Evolutionary conservation across 2,797 vertebrate genomes (phyloP).

Genomic region (Periparus ater): DNA sequence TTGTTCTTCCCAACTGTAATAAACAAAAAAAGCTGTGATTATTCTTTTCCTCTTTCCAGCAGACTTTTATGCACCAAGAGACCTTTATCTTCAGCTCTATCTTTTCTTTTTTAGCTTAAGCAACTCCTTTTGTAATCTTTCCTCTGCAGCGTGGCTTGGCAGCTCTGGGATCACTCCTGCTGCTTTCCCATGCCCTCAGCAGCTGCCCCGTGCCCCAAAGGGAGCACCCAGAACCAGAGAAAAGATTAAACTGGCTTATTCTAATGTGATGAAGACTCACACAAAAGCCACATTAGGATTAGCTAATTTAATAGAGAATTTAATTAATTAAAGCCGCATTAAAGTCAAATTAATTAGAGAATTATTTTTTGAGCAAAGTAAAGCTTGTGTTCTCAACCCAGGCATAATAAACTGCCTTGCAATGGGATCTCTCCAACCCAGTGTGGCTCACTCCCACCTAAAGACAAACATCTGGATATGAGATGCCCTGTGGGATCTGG

Average conservation of each 20-base stretch:
- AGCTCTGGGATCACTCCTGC: background rate
- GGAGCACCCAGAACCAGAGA: background rate
- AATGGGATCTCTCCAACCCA: background rate
- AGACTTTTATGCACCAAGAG: background rate
- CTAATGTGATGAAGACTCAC: background rate
- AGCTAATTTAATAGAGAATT: background rate
- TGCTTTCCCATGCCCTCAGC: background rate
- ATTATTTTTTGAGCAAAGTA: background rate
- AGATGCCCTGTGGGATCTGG: background rate
- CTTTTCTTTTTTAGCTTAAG: background rate
- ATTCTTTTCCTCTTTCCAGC: background rate
- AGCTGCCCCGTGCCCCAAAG: background rate
- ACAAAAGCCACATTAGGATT: background rate
- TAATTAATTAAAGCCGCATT: background rate
- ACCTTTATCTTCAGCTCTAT: background rate
- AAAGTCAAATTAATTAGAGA: background rate
- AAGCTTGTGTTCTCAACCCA: background rate
- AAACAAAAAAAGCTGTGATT: background rate
- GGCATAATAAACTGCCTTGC: background rate
- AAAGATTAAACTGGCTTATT: background rate
- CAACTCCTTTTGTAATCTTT: background rate
- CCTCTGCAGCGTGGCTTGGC: background rate
- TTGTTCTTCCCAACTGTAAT: background rate
- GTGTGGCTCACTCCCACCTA: background rate
- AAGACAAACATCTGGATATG: background rate